Conservation (phyloP, 2,113 vertebrate species). For the Carassius auratus region DNA sequence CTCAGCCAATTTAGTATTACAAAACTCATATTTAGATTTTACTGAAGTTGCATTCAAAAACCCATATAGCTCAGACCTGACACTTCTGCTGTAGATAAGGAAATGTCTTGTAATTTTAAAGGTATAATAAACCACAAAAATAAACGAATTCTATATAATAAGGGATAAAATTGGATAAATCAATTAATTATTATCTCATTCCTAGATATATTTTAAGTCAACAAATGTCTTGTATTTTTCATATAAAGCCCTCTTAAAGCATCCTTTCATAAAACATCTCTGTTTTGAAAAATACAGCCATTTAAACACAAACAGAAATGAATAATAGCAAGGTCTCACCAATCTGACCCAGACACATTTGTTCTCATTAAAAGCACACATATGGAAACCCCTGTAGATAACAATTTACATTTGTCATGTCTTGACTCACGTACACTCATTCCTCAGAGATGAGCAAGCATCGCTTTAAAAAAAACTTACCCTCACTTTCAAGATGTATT, state of each 20-base stretch:
- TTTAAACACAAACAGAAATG: background rate
- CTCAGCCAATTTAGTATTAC: background rate
- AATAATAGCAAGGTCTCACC: background rate
- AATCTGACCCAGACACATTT: background rate
- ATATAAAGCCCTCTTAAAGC: background rate
- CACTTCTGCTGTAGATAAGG: background rate
- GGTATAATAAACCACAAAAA: background rate
- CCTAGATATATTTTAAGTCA: background rate
- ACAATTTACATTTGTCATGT: background rate
- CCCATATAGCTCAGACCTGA: background rate
- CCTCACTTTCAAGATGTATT: background rate
- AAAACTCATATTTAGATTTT: background rate
- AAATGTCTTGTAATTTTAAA: constrained; percentile 35
- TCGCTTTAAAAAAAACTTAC: background rate
- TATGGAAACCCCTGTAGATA: background rate
- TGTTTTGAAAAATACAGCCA: background rate
- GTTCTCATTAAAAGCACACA: constrained; percentile 2
- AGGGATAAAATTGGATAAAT: background rate
- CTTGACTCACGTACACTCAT: background rate
- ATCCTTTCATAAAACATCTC: background rate
- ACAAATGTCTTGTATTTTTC: background rate
- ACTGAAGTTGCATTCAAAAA: background rate
- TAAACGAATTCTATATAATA: background rate
- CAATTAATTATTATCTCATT: background rate
- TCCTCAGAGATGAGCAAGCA: background rate